phyloP scores from a whole-genome alignment of 1,140 invertebrate genomes.

The Halotydeus destructor region DNA sequence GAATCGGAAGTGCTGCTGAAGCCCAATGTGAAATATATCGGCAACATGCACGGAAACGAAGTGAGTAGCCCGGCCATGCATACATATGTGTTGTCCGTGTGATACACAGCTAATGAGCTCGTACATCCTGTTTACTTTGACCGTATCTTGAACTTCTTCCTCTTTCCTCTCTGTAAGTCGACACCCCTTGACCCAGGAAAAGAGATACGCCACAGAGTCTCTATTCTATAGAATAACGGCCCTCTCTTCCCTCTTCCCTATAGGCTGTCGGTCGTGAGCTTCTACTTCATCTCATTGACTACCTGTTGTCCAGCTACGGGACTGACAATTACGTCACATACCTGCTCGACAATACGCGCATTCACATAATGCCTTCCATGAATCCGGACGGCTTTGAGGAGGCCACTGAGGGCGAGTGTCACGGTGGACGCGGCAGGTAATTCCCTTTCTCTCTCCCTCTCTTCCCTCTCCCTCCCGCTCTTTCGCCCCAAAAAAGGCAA shows the following conservation, averaged over 20 bases:
- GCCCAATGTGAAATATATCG: slow-evolving; percentile 36
- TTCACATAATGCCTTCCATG: slow-evolving; percentile 34
- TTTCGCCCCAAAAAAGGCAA: too few species aligned
- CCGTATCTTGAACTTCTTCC: too few species aligned
- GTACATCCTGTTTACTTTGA: too few species aligned
- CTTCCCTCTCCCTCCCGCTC: background rate
- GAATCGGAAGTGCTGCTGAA: slow-evolving; percentile 76
- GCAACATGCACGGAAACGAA: slow-evolving; percentile 27
- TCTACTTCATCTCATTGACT: slow-evolving; percentile 56
- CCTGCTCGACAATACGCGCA: slow-evolving; percentile 28
- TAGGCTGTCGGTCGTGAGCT: slow-evolving; percentile 69
- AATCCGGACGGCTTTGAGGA: slow-evolving; percentile 31
- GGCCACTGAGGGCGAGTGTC: slow-evolving; percentile 26
- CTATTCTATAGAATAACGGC: too few species aligned
- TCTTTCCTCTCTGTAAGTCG: too few species aligned
- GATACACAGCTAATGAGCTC: too few species aligned
- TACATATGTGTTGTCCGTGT: too few species aligned
- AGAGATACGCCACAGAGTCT: too few species aligned
- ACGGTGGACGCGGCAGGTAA: slow-evolving; percentile 23
- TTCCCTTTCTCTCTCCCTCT: slow-evolving; percentile 10
- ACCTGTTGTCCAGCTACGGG: slow-evolving; percentile 16
- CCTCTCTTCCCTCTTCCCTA: too few species aligned
- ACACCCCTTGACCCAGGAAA: too few species aligned
- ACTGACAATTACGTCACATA: slow-evolving; percentile 18
- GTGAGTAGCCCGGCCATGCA: slow-evolving; percentile 16